Evolutionary conservation across 2,888 invertebrate species (phyloP).

Genomic region (Leptopilina drosophilae): DNA sequence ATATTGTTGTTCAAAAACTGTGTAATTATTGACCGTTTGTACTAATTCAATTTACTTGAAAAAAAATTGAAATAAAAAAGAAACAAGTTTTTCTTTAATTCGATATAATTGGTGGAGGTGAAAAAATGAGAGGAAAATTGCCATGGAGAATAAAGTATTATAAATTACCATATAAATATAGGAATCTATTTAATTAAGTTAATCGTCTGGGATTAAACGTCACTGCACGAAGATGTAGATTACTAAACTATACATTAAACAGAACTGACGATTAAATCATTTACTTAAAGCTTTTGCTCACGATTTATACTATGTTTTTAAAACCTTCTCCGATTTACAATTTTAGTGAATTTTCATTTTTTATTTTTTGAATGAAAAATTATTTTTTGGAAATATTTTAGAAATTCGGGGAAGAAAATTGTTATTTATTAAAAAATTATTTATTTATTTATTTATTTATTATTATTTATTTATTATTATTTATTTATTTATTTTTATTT

Average conservation of each 20-base stretch:
- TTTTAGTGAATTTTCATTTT: neutral
- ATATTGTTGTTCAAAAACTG: constrained; percentile 8
- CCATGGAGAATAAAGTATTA: neutral
- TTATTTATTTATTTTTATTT: too few relatives aligned
- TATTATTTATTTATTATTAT: too few relatives aligned
- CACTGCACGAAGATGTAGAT: neutral
- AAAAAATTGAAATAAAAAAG: neutral
- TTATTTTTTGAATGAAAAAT: neutral
- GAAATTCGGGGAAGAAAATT: neutral
- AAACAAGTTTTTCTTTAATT: neutral
- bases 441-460: too few relatives aligned
- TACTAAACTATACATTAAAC: constrained; percentile 15
- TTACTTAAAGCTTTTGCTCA: constrained; percentile 2
- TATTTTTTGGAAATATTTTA: neutral
- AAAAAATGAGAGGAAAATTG: neutral
- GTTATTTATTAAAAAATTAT: too few relatives aligned
- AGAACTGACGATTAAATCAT: constrained; percentile 6
- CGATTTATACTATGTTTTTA: neutral
- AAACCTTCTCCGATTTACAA: neutral
- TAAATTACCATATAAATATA: neutral
- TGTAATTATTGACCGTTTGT: constrained; percentile 12
- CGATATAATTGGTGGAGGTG: neutral
- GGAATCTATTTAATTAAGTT: neutral
- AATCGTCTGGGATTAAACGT: neutral
- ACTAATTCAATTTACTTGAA: constrained; percentile 13